Evolutionary conservation across 2,888 invertebrate species (phyloP).

Genomic region (Salticus scenicus): DNA sequence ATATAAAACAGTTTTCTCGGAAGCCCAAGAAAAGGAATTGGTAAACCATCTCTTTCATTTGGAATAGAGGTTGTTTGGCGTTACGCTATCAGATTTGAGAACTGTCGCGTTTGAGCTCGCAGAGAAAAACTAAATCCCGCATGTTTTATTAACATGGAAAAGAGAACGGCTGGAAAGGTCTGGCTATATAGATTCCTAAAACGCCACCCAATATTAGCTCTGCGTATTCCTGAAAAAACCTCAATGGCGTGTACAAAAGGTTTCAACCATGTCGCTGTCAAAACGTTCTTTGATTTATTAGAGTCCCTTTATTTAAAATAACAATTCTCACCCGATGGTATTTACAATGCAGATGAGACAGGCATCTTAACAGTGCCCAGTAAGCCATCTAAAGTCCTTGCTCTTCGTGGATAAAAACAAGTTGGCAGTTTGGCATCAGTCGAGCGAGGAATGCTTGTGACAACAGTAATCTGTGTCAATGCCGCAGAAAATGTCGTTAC

Average conservation of each 20-base stretch:
- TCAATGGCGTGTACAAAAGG: background rate
- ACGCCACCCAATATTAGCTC: background rate
- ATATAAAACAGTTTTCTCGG: background rate
- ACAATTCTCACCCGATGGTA: background rate
- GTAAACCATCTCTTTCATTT: background rate
- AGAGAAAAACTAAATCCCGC: background rate
- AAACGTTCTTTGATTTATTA: no score
- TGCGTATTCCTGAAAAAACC: background rate
- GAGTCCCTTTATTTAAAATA: no score
- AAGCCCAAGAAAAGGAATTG: background rate
- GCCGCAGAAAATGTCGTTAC: background rate
- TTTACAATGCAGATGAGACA: background rate
- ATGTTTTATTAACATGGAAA: background rate
- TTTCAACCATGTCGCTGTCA: background rate
- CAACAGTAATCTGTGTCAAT: no score
- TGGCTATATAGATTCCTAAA: conserved; percentile 6
- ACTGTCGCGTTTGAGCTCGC: background rate
- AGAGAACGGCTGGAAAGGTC: conserved; percentile 1
- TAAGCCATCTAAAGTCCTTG: background rate
- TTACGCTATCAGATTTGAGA: background rate
- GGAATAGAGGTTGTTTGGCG: background rate
- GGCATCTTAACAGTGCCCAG: background rate
- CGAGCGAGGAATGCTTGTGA: no score
- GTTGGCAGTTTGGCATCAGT: no score
- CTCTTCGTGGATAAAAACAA: background rate